A percentile compares a stretch with the other conserved stretches of the same genome.
Conservation (phyloP, 2,797 vertebrate genomes). For the Melanotaenia trifasciata region DNA sequence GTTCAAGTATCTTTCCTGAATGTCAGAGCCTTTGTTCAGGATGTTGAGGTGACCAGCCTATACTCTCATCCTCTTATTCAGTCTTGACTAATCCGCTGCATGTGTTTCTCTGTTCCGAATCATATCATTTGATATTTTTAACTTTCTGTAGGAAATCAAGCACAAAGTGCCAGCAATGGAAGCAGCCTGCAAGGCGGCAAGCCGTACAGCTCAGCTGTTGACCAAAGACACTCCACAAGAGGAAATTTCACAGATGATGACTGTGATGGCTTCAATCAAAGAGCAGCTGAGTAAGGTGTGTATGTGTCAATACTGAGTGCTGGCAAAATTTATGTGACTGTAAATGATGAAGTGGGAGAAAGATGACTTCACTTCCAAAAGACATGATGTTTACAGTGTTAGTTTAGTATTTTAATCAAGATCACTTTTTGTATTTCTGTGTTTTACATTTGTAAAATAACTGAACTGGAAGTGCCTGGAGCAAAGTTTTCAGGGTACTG, state of each 20-base stretch:
- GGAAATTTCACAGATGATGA: slow-evolving; percentile 90
- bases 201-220: slow-evolving; percentile 90
- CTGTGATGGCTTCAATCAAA: slow-evolving; percentile 87
- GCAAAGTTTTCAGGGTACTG: no score
- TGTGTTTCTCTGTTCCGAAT: not conserved
- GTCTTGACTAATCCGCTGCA: not conserved
- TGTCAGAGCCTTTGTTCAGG: slow-evolving; percentile 91
- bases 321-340: not conserved
- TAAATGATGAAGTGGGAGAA: not conserved
- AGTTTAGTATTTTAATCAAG: not conserved
- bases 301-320: not conserved
- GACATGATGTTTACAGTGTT: not conserved
- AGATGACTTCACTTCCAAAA: not conserved
- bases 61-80: not conserved
- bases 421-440: not conserved
- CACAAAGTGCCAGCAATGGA: slow-evolving; percentile 93
- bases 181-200: slow-evolving; percentile 89
- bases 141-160: slow-evolving; percentile 86
- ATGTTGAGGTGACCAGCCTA: slow-evolving; percentile 87
- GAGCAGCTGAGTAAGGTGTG: slow-evolving; percentile 92
- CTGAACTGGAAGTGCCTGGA: no score
- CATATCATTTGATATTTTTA: not conserved
- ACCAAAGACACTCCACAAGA: slow-evolving; percentile 92
- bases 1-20: slow-evolving; percentile 94
- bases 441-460: no score